Conservation (phyloP, 2,797 vertebrate genomes). For the Corythornis leucogaster region DNA sequence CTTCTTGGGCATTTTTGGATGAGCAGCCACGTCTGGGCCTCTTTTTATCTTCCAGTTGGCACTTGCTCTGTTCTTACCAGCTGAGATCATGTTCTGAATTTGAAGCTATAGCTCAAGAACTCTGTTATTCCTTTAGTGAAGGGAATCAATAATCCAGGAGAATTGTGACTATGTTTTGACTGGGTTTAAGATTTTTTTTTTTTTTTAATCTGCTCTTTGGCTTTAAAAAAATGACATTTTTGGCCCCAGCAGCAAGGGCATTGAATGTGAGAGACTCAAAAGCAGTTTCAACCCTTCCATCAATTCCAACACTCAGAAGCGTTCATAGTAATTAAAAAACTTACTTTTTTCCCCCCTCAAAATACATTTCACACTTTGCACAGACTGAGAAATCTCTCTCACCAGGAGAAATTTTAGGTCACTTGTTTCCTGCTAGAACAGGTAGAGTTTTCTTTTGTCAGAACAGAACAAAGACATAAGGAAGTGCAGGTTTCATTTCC, state of each 20-base stretch:
- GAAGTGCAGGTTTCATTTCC: constrained; percentile 78
- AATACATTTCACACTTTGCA: constrained; percentile 68
- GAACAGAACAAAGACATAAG: constrained; percentile 77
- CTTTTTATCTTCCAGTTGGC: background rate
- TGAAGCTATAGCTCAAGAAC: background rate
- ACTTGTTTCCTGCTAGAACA: constrained; percentile 68
- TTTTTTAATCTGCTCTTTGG: background rate
- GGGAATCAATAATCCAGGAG: background rate
- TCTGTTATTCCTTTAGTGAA: background rate
- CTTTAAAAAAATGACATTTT: background rate
- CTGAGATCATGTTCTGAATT: background rate
- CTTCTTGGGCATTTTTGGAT: background rate
- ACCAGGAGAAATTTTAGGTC: constrained; percentile 63
- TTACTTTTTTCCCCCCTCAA: background rate
- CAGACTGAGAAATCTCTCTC: constrained; percentile 47
- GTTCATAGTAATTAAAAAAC: constrained; percentile 74
- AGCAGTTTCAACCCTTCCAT: constrained; percentile 42
- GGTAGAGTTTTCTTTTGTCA: constrained; percentile 79
- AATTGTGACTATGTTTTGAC: background rate
- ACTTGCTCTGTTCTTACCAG: background rate
- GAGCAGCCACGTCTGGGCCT: background rate
- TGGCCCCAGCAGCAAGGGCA: constrained; percentile 39
- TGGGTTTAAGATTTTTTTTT: background rate
- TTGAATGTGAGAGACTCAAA: constrained; percentile 8
- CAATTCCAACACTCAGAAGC: constrained; percentile 59